phyloP scores from a whole-genome alignment of 2,888 invertebrate species.

The Spisula subtruncata region DNA sequence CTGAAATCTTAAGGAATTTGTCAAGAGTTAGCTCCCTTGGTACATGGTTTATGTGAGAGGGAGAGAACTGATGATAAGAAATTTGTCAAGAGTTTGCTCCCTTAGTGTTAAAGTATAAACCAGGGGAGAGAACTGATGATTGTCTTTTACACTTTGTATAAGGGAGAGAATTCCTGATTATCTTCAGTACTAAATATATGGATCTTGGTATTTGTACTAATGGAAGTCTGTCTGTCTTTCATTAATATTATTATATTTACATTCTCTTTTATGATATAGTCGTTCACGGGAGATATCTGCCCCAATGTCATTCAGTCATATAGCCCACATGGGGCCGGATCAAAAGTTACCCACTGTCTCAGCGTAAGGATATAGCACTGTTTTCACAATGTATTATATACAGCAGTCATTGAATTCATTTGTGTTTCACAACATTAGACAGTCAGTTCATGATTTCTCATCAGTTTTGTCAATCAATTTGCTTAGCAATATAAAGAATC shows the following conservation, averaged over 20 bases:
- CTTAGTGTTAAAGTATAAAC: too few species aligned
- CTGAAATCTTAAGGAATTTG: too few species aligned
- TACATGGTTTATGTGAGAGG: too few species aligned
- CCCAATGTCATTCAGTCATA: slow-evolving; percentile 99
- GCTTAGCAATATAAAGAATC: neutral
- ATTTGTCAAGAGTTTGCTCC: too few species aligned
- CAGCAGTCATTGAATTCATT: slow-evolving; percentile 9
- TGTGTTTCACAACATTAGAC: neutral
- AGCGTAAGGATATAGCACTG: slow-evolving; percentile 65
- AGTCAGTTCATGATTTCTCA: neutral
- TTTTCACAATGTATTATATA: slow-evolving; percentile 29
- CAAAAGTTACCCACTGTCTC: slow-evolving; percentile 91
- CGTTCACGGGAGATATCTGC: slow-evolving; percentile 93
- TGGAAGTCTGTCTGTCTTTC: neutral
- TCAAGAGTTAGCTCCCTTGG: too few species aligned
- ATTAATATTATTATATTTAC: slow-evolving; percentile 22
- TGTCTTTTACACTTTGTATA: too few species aligned
- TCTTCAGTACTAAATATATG: neutral
- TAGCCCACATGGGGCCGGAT: slow-evolving; percentile 98
- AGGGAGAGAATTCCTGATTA: too few species aligned
- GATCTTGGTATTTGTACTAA: slow-evolving; percentile 14
- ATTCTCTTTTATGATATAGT: slow-evolving; percentile 65
- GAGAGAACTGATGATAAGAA: too few species aligned
- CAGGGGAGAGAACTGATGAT: too few species aligned
- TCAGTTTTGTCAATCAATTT: neutral